Conservation (phyloP, 1,140 invertebrate genomes). For the Telenomus remus region DNA sequence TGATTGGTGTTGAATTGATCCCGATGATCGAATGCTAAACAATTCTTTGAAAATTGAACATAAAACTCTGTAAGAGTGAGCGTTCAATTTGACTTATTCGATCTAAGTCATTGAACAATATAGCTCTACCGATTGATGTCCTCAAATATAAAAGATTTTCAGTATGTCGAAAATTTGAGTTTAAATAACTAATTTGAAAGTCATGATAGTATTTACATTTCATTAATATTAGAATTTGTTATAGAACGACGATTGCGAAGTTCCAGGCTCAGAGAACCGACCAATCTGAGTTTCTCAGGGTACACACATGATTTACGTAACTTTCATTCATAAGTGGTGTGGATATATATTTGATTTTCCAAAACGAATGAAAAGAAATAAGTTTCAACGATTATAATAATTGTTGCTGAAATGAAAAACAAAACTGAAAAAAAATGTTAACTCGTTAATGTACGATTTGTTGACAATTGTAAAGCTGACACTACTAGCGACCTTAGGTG, state of each 20-base stretch:
- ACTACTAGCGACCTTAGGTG: constrained; percentile 14
- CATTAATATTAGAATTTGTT: no score
- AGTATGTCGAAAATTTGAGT: no score
- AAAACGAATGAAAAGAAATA: constrained; percentile 15
- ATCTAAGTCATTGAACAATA: no score
- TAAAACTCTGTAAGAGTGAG: no score
- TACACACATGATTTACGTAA: not conserved
- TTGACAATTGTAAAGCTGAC: constrained; percentile 29
- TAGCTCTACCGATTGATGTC: no score
- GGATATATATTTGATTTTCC: not conserved
- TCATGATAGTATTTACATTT: no score
- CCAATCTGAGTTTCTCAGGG: not conserved
- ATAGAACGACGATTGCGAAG: not conserved
- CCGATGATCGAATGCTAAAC: no score
- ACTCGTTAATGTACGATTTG: constrained; percentile 39
- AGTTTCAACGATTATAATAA: constrained; percentile 9
- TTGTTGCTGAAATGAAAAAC: constrained; percentile 33
- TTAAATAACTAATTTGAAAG: no score
- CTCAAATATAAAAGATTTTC: no score
- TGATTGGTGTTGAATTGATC: no score
- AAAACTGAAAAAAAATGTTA: constrained; percentile 8
- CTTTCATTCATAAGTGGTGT: not conserved
- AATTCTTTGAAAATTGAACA: no score
- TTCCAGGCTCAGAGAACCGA: not conserved
- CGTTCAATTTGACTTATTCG: no score